These are phyloP conservation scores for Agrilus planipennis DNA, from an alignment of 1,140 invertebrate species.

Conservation along the genomic window DNA sequence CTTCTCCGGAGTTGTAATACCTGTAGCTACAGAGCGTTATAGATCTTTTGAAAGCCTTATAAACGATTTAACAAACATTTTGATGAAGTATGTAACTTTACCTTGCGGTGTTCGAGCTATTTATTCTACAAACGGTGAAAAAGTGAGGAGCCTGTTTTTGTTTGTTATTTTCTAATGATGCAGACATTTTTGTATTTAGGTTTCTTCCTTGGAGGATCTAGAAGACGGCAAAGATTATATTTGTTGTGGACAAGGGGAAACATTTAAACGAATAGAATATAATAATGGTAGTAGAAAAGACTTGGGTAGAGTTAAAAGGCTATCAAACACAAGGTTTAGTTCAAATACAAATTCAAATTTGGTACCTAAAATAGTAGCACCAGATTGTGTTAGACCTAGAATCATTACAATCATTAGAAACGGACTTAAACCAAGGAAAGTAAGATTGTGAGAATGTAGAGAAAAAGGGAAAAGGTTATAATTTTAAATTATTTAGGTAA, in stretches of 20 bases:
- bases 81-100: conserved; percentile 73
- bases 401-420: conserved; percentile 88
- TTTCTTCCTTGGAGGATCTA: conserved; percentile 64
- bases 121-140: conserved; percentile 76
- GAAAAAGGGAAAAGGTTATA: no score
- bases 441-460: conserved; percentile 24
- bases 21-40: conserved; percentile 77
- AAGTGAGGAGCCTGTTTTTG: conserved; percentile 40
- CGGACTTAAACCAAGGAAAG: conserved; percentile 83
- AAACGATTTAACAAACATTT: conserved; percentile 73
- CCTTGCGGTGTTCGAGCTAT: conserved; percentile 84
- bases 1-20: conserved; percentile 83
- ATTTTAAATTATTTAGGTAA: no score
- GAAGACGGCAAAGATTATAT: conserved; percentile 88
- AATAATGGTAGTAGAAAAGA: conserved; percentile 36
- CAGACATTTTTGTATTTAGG: conserved; percentile 30
- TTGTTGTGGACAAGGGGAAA: conserved; percentile 77
- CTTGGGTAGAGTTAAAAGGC: conserved; percentile 28
- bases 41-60: conserved; percentile 87
- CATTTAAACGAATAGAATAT: conserved; percentile 83
- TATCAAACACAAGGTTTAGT: conserved; percentile 15
- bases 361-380: conserved; percentile 32
- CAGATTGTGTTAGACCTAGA: conserved; percentile 65
- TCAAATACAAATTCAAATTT: conserved; percentile 26
- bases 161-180: conserved; percentile 7